phyloP scores from a whole-genome alignment of 2,113 vertebrate genomes.

The Sarotherodon lohbergeri region DNA sequence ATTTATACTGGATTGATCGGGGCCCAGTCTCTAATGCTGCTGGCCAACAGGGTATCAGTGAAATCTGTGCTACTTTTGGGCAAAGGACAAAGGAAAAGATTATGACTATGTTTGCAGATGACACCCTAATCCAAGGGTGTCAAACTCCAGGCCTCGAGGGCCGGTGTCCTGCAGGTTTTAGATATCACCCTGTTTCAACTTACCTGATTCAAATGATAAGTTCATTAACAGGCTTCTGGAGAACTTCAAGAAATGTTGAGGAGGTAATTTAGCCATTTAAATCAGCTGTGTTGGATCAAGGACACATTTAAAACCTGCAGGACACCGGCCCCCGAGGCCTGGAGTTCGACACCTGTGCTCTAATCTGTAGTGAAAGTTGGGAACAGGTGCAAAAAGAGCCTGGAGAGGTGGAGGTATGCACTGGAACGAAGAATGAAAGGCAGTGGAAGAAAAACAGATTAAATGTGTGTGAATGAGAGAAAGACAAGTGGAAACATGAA shows the following conservation, averaged over 20 bases:
- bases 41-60: neutral
- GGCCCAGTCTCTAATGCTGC: accelerated
- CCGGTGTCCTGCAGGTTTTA: too few species aligned
- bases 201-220: too few species aligned
- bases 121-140: neutral
- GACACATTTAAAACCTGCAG: too few species aligned
- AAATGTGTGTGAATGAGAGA: neutral
- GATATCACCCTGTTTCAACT: too few species aligned
- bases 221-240: too few species aligned
- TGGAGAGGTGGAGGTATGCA: neutral
- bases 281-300: too few species aligned
- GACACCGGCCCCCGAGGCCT: too few species aligned
- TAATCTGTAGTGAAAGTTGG: neutral
- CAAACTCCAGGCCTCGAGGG: too few species aligned
- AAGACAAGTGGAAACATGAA: neutral
- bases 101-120: neutral
- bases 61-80: neutral
- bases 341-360: too few species aligned
- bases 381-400: neutral
- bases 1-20: neutral
- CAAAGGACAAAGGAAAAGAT: neutral
- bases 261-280: too few species aligned
- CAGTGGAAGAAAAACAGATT: neutral
- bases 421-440: neutral
- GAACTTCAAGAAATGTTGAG: too few species aligned